Conservation (phyloP, 2,888 invertebrate genomes). For the Microctonus brassicae region DNA sequence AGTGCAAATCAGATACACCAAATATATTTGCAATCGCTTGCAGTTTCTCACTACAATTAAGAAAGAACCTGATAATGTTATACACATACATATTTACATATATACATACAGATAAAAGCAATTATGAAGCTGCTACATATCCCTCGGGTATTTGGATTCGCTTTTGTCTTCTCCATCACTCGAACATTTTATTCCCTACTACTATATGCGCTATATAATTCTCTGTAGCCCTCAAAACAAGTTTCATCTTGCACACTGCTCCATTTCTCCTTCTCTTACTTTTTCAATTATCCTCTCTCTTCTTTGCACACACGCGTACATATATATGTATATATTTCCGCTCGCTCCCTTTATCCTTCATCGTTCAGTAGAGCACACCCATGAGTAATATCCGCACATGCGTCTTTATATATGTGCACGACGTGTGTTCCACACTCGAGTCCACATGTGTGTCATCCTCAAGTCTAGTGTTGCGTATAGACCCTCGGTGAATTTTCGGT, state of each 20-base stretch:
- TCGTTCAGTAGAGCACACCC: constrained; percentile 12
- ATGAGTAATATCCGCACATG: constrained; percentile 50
- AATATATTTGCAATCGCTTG: constrained; percentile 33
- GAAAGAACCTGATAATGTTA: constrained; percentile 63
- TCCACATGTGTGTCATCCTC: constrained; percentile 4
- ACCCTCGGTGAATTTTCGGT: constrained; percentile 31
- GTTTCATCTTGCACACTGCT: background rate
- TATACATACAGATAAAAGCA: constrained; percentile 53
- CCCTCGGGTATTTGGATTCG: constrained; percentile 45
- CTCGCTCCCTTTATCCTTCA: constrained; percentile 29
- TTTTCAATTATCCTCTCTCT: background rate
- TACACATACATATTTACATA: too few species aligned
- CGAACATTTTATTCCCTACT: constrained; percentile 12
- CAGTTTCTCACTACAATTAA: constrained; percentile 59
- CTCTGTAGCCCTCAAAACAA: background rate
- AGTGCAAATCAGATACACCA: background rate
- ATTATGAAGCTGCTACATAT: constrained; percentile 57
- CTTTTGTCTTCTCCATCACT: constrained; percentile 3
- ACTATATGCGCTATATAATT: background rate
- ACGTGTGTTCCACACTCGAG: constrained; percentile 7
- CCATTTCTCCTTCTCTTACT: too few species aligned
- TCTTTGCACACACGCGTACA: constrained; percentile 10
- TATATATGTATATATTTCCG: too few species aligned
- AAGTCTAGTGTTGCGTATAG: constrained; percentile 21
- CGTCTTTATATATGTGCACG: background rate